phyloP scores from a whole-genome alignment of 2,797 vertebrate genomes.

The Philypnodon macrostomus region DNA sequence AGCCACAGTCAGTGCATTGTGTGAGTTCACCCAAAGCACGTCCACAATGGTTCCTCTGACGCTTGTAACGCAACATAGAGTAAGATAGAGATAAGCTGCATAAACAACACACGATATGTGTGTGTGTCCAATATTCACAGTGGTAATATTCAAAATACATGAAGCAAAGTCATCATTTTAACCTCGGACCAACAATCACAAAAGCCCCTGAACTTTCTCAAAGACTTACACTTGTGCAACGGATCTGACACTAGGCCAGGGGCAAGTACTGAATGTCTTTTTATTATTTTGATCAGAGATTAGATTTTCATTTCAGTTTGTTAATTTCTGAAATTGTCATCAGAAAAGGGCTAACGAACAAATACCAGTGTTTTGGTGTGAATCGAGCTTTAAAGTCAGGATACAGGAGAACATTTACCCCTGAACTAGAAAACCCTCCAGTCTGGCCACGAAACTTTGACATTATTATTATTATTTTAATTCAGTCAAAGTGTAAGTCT shows the following conservation, averaged over 20 bases:
- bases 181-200: slow-evolving; percentile 15
- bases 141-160: slow-evolving; percentile 45
- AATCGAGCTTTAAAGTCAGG: no score
- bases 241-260: neutral
- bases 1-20: no score
- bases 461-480: no score
- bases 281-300: no score
- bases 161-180: slow-evolving; percentile 14
- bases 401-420: slow-evolving; percentile 36
- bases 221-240: slow-evolving; percentile 2
- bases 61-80: slow-evolving; percentile 28
- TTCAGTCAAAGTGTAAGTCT: slow-evolving; percentile 31
- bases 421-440: slow-evolving; percentile 34
- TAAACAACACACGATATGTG: slow-evolving; percentile 24
- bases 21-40: slow-evolving; percentile 32
- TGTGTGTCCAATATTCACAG: slow-evolving; percentile 58
- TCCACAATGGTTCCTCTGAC: slow-evolving; percentile 22
- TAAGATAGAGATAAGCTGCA: slow-evolving; percentile 36
- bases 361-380: no score
- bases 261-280: neutral
- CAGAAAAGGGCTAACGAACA: no score
- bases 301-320: no score
- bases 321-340: no score
- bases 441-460: no score
- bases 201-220: slow-evolving; percentile 33